Evolutionary conservation across 2,113 vertebrate species (phyloP).

Genomic region (Trachemys scripta): DNA sequence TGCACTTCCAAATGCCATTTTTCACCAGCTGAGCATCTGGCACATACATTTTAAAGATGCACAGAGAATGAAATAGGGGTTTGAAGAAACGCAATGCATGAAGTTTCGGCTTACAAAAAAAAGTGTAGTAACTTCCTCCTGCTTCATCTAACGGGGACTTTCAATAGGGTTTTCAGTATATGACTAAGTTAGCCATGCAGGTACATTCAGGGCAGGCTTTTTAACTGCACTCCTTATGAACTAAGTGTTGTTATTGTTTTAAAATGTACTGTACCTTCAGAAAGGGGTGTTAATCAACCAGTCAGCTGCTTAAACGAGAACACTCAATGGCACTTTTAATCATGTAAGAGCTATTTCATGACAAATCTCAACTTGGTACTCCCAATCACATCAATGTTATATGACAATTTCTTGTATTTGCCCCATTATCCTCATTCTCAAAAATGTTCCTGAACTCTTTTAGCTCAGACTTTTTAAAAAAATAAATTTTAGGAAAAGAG

Average conservation of each 20-base stretch:
- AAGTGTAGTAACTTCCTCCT: not conserved
- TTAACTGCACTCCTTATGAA: not conserved
- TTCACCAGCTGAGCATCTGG: not conserved
- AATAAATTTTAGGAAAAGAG: not conserved
- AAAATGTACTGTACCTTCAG: not conserved
- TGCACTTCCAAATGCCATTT: too few species aligned
- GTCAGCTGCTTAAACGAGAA: not conserved
- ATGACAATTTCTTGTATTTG: accelerated
- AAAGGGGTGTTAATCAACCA: not conserved
- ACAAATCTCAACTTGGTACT: not conserved
- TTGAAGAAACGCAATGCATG: not conserved
- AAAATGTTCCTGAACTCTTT: not conserved
- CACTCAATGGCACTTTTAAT: not conserved
- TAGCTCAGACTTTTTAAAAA: not conserved
- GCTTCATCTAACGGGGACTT: not conserved
- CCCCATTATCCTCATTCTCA: not conserved
- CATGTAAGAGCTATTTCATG: not conserved
- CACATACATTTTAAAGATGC: not conserved
- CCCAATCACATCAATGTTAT: not conserved
- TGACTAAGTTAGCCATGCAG: not conserved
- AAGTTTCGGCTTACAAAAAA: not conserved
- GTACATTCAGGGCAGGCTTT: not conserved
- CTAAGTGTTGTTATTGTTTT: not conserved
- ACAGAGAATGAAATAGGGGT: not conserved
- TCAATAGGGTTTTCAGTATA: not conserved